These are phyloP conservation scores for Bovichtus diacanthus DNA, from an alignment of 2,797 vertebrate species.

Conservation along the genomic window DNA sequence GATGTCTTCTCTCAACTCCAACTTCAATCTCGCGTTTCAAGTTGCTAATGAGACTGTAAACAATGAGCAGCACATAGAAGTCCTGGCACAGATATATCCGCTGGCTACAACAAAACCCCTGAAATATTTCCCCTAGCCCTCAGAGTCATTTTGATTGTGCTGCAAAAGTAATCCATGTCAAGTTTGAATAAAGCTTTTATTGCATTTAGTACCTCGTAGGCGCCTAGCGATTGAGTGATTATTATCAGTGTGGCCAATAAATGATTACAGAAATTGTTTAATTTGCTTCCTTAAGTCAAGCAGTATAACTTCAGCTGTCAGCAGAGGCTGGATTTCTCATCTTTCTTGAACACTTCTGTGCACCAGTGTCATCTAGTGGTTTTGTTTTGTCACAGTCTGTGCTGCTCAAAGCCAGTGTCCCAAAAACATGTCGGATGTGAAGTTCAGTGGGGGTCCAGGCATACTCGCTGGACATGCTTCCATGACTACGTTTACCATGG, in stretches of 20 bases:
- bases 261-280: neutral
- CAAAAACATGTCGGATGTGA: constrained; percentile 47
- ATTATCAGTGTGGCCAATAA: neutral
- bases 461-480: too few relatives aligned
- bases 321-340: neutral
- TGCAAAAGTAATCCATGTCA: neutral
- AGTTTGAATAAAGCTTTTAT: neutral
- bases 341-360: neutral
- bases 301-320: neutral
- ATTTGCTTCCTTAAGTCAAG: neutral
- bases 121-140: too few relatives aligned
- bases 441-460: constrained; percentile 37
- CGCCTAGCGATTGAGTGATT: neutral
- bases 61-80: too few relatives aligned
- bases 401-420: constrained; percentile 20
- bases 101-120: too few relatives aligned
- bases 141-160: neutral
- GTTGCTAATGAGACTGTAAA: too few relatives aligned
- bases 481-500: neutral
- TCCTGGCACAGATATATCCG: too few relatives aligned
- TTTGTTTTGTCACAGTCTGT: constrained; percentile 5
- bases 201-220: neutral
- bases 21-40: too few relatives aligned
- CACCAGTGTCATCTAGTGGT: constrained; percentile 43
- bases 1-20: too few relatives aligned